Percentiles rank a stretch among this genome's conserved stretches.
Evolutionary conservation across 2,888 invertebrate species (phyloP).

Genomic region (Drosophila subsilvestris): DNA sequence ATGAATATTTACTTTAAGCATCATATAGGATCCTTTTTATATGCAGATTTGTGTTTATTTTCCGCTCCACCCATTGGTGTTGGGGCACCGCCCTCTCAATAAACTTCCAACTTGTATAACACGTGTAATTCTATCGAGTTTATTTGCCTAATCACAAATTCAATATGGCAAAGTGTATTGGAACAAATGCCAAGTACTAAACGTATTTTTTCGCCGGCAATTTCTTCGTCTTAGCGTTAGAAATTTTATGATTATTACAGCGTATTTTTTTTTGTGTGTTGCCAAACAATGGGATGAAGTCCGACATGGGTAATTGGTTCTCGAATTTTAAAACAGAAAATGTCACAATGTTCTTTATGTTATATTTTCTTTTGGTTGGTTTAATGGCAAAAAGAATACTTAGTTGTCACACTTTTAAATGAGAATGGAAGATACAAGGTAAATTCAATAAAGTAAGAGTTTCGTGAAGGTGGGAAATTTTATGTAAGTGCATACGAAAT

Average conservation of each 20-base stretch:
- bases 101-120: constrained; percentile 59
- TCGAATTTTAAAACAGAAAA: constrained; percentile 59
- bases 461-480: neutral
- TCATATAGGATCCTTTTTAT: constrained; percentile 54
- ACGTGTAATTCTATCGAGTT: constrained; percentile 72
- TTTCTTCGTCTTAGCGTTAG: constrained; percentile 31
- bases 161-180: constrained; percentile 78
- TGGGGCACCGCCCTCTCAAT: constrained; percentile 35
- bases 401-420: neutral
- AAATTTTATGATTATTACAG: constrained; percentile 54
- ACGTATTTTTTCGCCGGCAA: constrained; percentile 52
- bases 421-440: neutral
- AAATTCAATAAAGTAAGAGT: neutral
- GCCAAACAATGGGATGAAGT: neutral
- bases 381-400: neutral
- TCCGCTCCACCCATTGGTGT: constrained; percentile 15
- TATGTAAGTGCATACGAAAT: neutral
- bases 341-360: constrained; percentile 3
- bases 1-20: constrained; percentile 76
- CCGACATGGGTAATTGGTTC: constrained; percentile 57
- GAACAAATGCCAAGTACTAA: constrained; percentile 63
- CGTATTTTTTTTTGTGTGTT: neutral
- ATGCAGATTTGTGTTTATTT: constrained; percentile 48
- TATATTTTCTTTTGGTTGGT: neutral
- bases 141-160: constrained; percentile 80